Conservation (phyloP, 2,888 invertebrate species). For the Caenorhabditis sp. region DNA sequence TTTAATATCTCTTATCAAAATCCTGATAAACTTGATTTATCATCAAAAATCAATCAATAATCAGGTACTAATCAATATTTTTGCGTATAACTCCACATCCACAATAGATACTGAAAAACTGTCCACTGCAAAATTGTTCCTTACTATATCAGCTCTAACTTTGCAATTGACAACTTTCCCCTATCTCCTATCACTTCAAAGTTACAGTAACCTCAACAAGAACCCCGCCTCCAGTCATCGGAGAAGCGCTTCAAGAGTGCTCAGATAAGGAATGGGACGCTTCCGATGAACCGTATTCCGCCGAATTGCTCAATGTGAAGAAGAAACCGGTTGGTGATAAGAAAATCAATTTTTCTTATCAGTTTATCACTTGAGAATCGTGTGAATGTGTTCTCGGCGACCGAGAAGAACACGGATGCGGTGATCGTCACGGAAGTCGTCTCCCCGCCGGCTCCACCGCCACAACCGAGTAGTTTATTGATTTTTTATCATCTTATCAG, state of each 20-base stretch:
- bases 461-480: neutral
- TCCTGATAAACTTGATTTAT: too few species aligned
- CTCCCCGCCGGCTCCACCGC: slow-evolving; percentile 14
- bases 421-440: slow-evolving; percentile 41
- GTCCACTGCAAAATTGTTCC: too few species aligned
- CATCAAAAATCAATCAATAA: too few species aligned
- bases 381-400: slow-evolving; percentile 69
- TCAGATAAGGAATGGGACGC: slow-evolving; percentile 70
- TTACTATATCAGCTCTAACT: too few species aligned
- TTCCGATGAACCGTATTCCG: slow-evolving; percentile 71
- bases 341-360: neutral
- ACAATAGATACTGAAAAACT: too few species aligned
- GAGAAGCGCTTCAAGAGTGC: slow-evolving; percentile 67
- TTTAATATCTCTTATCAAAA: too few species aligned
- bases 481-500: too few species aligned
- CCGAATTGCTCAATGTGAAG: slow-evolving; percentile 72
- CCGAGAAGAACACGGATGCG: slow-evolving; percentile 59
- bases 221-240: slow-evolving; percentile 5
- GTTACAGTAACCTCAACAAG: neutral
- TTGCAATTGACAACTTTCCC: too few species aligned
- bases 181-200: too few species aligned
- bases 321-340: slow-evolving; percentile 66
- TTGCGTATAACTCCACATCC: too few species aligned
- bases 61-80: too few species aligned
- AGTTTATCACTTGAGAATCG: slow-evolving; percentile 56